These are phyloP conservation scores for Serranus cabrilla DNA, from an alignment of 2,797 vertebrate genomes.

Conservation along the genomic window DNA sequence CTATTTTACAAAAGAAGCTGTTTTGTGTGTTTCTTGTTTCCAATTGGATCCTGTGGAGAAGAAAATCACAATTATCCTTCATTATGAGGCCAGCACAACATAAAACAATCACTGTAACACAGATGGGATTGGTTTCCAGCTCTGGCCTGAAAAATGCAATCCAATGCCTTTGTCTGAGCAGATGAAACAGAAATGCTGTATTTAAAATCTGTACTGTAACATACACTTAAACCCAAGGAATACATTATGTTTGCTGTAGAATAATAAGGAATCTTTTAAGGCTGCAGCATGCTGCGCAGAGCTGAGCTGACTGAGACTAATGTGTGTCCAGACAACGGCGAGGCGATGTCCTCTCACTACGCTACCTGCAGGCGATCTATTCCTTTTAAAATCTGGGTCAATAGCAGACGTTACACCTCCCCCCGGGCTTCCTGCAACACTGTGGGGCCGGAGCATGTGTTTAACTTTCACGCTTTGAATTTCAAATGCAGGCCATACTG, in stretches of 20 bases:
- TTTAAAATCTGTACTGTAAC: not conserved
- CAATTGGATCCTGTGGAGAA: conserved; percentile 91
- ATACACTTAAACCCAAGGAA: conserved; percentile 20
- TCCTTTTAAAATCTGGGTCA: conserved; percentile 83
- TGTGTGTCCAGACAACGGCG: conserved; percentile 68
- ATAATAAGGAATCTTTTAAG: conserved; percentile 49
- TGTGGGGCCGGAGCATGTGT: conserved; percentile 69
- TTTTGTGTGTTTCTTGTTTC: conserved; percentile 89
- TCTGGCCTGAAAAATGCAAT: conserved; percentile 23
- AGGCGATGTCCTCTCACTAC: conserved; percentile 63
- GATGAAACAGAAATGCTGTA: conserved; percentile 11
- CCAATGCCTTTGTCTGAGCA: not conserved
- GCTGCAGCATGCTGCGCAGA: conserved; percentile 36
- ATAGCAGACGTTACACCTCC: conserved; percentile 74
- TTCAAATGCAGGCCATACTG: conserved; percentile 68
- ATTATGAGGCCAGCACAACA: conserved; percentile 23
- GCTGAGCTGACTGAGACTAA: conserved; percentile 66
- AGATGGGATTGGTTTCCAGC: conserved; percentile 6
- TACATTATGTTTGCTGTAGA: conserved; percentile 23
- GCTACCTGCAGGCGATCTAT: conserved; percentile 76
- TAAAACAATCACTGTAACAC: conserved; percentile 5
- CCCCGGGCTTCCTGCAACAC: conserved; percentile 66
- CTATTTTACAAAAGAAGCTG: conserved; percentile 89
- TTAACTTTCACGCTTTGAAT: conserved; percentile 77
- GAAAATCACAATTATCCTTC: conserved; percentile 69